These are phyloP conservation scores for Drosophila affinis DNA, from an alignment of 2,888 invertebrate genomes.

Conservation along the genomic window DNA sequence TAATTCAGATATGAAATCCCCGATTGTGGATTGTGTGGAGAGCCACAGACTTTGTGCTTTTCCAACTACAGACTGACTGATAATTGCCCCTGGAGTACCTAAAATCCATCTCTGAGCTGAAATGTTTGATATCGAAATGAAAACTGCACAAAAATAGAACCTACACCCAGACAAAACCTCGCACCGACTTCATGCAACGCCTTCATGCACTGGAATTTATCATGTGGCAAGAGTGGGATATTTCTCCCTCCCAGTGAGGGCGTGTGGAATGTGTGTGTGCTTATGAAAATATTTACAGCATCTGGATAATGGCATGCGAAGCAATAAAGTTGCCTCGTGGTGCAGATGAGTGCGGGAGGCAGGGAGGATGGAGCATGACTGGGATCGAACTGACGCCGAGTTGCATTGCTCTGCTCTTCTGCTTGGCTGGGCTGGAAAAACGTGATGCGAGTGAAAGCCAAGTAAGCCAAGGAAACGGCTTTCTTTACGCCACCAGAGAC, in stretches of 20 bases:
- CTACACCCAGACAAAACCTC: neutral
- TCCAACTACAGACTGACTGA: neutral
- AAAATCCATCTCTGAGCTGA: neutral
- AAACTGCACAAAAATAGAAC: too few species aligned
- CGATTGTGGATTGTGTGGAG: neutral
- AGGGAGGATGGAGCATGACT: neutral
- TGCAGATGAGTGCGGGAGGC: slow-evolving; percentile 4
- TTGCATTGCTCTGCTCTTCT: slow-evolving; percentile 30
- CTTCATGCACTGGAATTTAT: slow-evolving; percentile 16
- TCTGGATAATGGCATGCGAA: slow-evolving; percentile 59
- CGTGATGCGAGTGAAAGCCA: slow-evolving; percentile 72
- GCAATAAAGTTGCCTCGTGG: slow-evolving; percentile 57
- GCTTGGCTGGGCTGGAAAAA: slow-evolving; percentile 47
- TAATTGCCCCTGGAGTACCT: too few species aligned
- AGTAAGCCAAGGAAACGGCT: slow-evolving; percentile 63
- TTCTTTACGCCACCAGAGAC: slow-evolving; percentile 53
- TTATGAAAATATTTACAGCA: slow-evolving; percentile 67
- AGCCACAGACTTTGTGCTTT: neutral
- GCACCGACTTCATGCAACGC: neutral
- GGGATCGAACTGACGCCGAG: neutral
- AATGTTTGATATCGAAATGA: neutral
- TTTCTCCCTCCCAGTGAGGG: slow-evolving; percentile 10
- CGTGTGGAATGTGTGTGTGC: slow-evolving; percentile 35
- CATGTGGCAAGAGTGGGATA: neutral
- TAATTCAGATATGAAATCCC: neutral